A percentile compares a stretch with the other conserved stretches of the same genome.
phyloP scores from a whole-genome alignment of 2,113 vertebrate species.

The Ameiurus melas region DNA sequence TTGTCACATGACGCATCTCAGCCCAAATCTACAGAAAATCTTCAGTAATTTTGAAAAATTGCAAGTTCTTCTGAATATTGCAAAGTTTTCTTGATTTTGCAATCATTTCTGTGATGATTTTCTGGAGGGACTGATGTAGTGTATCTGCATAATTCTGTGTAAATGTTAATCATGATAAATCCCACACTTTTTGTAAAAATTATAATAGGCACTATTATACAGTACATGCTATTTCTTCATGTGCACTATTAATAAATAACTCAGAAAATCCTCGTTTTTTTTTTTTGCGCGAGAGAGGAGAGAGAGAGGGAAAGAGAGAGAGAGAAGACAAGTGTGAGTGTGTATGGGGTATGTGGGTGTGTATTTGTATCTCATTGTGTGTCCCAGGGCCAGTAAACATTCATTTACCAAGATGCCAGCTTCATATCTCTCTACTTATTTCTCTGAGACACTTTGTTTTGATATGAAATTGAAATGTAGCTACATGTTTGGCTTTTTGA shows the following conservation, averaged over 20 bases:
- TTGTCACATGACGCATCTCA: no score
- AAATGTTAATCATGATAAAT: not conserved
- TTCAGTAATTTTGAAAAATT: no score
- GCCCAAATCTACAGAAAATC: no score
- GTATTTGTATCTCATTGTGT: conserved; percentile 35
- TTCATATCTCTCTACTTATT: conserved; percentile 65
- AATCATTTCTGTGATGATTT: no score
- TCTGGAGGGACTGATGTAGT: not conserved
- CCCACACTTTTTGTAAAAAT: not conserved
- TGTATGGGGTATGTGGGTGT: conserved; percentile 25
- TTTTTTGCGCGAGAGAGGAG: not conserved
- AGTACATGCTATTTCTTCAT: no score
- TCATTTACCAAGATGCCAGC: conserved; percentile 69
- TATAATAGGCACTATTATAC: not conserved
- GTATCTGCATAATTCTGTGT: not conserved
- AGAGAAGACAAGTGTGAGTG: conserved; percentile 21
- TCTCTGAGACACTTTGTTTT: conserved; percentile 66
- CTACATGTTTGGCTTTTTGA: conserved; percentile 59
- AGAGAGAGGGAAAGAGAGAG: not conserved
- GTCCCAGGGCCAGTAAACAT: conserved; percentile 55
- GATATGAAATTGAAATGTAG: conserved; percentile 63
- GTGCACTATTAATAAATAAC: not conserved
- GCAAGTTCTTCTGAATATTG: no score
- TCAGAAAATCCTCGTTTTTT: not conserved
- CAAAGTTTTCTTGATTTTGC: no score